Evolutionary conservation across 2,797 vertebrate genomes (phyloP), one percentile per base, ranked within the genome.

Genomic region (Myotis pilosus): DNA sequence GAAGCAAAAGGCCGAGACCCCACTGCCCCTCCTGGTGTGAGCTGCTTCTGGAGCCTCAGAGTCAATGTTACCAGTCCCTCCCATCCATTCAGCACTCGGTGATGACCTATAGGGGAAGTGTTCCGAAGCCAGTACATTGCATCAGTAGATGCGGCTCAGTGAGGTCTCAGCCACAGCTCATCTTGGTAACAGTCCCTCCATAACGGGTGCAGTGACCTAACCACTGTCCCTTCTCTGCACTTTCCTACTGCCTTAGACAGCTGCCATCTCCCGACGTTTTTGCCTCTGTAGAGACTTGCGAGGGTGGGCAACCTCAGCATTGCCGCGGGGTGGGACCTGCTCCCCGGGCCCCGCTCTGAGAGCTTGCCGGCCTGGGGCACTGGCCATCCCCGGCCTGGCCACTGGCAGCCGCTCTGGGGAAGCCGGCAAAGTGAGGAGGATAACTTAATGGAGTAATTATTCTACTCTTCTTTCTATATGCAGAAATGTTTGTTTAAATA

Each of bases 401-500:
- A 17, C 25, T 5, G 11, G 57, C 10, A 25, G 57, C 57, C 9
- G 22, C 55, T 74, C 33, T 86, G 3, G 22, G 88, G 87, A 83
- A 11, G 76, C 90, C 9, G 20, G 17, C 71, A 3, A 23, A 75
- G 47, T 62, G 30, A 94, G 93, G 83, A 79, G 81, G 90, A 94
- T 33, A 66, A 81, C 74, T 76, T 81, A 68, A 41, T 13, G 9
- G 96, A 96, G 96, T 86, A 83, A 92, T 96, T 94, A 57, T 92
- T 95, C 84, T 96, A 87, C 75, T 95, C 92, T 96, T 94, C 93
- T 97, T 96, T 96, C 96, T 96, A 97, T 96, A 89, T 33, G 78
- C 95, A 96, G 93, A 96, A 95, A 89, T 93, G 87, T 96, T 96
- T 95, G 96, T 96, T 97, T 95, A 94, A 94, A 68, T 96, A 95